Base-by-base conservation (phyloP, 2,113 vertebrate species). In the Amblyopsis rosae region DNA sequence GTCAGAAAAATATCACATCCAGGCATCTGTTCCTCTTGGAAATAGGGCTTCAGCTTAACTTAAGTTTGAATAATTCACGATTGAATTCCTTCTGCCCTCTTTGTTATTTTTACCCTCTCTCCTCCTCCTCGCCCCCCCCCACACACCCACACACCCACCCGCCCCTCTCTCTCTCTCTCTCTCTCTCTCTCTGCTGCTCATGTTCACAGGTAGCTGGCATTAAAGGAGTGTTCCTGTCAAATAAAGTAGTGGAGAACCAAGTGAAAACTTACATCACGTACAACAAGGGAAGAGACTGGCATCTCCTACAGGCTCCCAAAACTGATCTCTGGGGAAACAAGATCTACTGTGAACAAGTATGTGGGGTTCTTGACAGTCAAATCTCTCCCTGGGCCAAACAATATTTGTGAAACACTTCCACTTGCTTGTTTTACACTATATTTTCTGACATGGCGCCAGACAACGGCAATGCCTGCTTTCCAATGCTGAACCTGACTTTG, bases 221-320 rank as follows among this genome's bases (percentile, higher is more conserved):
- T 94, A 98, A 98, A 92, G 96, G 96, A 88, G 95, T 98, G 93
- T 96, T 98, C 95, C 95, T 98, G 93, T 96, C 95, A 91, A 98
- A 98, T 93, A 97, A 97, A 94, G 95, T 96, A 93, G 94, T 93
- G 86, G 95, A 96, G 88, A 96, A 93, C 90, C 94, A 97, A 94
- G 96, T 97, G 87, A 97, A 95, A 93, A 98, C 96, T 79, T 97
- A 96, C 89, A 98, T 98, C 92, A 97, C 96, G 0, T 98, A 98
- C 91, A 98, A 97, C 88, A 98, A 98, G 90, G 96, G 96, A 32
- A 92, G 95, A 94, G 95, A 97, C 89, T 98, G 96, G 96, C 93
- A 77, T 75, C 91, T 98, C 85, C 91, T 98, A 57, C 95, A 94
- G 92, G 96, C 96, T 12, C 96, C 96, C 0, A 77, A 92, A 82